Percentiles rank a stretch among this genome's conserved stretches.
Evolutionary conservation across 2,797 vertebrate species (phyloP).

Genomic region (Clamator glandarius): DNA sequence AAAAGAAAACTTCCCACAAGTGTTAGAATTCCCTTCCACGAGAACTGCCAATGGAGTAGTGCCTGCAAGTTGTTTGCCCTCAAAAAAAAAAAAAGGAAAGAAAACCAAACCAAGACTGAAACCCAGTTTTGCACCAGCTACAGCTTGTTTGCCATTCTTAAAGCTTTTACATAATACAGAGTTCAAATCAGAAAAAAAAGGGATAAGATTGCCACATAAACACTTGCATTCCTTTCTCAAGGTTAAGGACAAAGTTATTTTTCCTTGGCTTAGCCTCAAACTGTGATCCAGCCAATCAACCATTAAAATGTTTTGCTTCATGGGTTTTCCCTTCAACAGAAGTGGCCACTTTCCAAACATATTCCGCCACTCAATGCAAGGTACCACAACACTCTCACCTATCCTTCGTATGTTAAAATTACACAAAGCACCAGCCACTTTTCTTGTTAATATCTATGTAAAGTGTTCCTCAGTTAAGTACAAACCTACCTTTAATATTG

Average conservation of each 20-base stretch:
- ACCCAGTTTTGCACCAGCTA: background rate
- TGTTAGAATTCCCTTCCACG: background rate
- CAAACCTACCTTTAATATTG: background rate
- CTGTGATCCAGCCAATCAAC: background rate
- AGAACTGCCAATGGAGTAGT: background rate
- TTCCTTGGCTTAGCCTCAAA: background rate
- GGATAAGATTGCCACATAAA: background rate
- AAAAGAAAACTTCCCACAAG: background rate
- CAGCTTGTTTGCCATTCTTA: background rate
- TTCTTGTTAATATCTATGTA: background rate
- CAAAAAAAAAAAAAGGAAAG: background rate
- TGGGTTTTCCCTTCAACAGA: background rate
- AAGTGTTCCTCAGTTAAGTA: background rate
- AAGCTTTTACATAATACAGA: background rate
- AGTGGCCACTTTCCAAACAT: background rate
- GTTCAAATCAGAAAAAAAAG: background rate
- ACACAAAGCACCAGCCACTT: background rate
- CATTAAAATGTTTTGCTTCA: background rate
- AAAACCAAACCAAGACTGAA: background rate
- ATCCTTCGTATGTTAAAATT: background rate
- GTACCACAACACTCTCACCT: background rate
- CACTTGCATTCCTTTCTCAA: conserved; percentile 17
- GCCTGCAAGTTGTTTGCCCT: background rate
- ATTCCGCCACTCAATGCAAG: background rate
- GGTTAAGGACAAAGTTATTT: conserved; percentile 4